Evolutionary conservation across 2,113 vertebrate species (phyloP), one percentile per base, ranked within the genome.

Genomic region (Sturnus vulgaris): DNA sequence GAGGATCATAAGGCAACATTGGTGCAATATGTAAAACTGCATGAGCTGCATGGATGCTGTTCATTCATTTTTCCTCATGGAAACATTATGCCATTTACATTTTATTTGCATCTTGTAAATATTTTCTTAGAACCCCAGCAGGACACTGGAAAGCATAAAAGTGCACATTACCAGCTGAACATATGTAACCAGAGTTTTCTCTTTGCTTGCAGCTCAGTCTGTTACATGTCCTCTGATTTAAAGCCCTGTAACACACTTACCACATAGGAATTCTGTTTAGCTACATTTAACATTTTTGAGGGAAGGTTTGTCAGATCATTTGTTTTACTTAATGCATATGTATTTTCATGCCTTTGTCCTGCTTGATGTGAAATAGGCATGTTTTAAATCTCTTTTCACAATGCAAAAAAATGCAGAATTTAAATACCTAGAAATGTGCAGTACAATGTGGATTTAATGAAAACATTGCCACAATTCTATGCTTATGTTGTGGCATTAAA

Each of bases 1-100:
- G 88, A 98, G 98, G 98, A 98, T 96, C 97, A 91, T 97, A 98
- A 96, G 98, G 98, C 98, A 98, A 93, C 97, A 71, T 98, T 97
- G 98, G 98, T 98, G 96, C 90, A 94, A 85, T 85, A 25, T 92
- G 79, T 90, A 80, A 95, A 93, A 91, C 39, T 76, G 68, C 7
- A 53, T 28, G 64, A 92, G 24, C 70, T 94, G 22, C 25, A 80
- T 78, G 30, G 57, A 63, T 57, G 64, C 39, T 78, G 49, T 86
- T 95, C 50, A 75, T 72, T 87, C 76, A 49, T 82, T 96, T 86
- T 79, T 73, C 66, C 94, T 65, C 60, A 80, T 24, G 70, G 76
- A 89, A 96, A 69, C 33, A 53, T 7, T 40, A 95, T 35, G 50
- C 52, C 15, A 3, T 79, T 65, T 71, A 88, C 46, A 88, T 93